phyloP scores from a whole-genome alignment of 1,140 invertebrate genomes.

The Vollenhovia emeryi region DNA sequence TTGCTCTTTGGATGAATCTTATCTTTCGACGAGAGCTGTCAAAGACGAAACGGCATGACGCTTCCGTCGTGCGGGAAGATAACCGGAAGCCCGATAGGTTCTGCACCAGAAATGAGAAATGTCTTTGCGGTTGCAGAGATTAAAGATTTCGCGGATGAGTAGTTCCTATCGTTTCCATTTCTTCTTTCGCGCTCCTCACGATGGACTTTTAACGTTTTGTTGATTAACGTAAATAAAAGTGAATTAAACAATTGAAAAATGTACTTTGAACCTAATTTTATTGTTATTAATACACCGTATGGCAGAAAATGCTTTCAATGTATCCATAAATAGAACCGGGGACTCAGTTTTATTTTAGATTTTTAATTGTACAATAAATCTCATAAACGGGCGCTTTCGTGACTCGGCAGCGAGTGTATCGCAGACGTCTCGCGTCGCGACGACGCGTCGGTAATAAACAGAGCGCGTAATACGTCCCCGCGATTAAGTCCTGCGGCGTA shows the following conservation, averaged over 20 bases:
- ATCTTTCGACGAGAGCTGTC: constrained; percentile 82
- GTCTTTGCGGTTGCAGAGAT: constrained; percentile 78
- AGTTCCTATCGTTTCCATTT: constrained; percentile 51
- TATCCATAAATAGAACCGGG: neutral
- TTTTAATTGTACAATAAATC: neutral
- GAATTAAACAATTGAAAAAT: neutral
- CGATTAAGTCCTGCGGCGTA: constrained; percentile 77
- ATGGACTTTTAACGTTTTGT: constrained; percentile 5
- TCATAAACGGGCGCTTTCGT: neutral
- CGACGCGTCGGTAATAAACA: constrained; percentile 76
- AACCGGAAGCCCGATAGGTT: constrained; percentile 82
- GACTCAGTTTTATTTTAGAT: neutral
- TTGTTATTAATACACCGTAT: neutral
- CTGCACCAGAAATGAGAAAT: constrained; percentile 84
- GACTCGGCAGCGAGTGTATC: neutral
- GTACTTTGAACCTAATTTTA: neutral
- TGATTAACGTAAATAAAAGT: neutral
- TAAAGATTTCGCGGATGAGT: constrained; percentile 75
- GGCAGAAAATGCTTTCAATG: neutral
- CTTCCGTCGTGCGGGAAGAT: constrained; percentile 82
- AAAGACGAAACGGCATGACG: constrained; percentile 80
- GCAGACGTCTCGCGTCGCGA: neutral
- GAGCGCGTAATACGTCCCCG: constrained; percentile 74
- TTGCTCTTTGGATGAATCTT: constrained; percentile 78
- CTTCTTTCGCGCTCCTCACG: constrained; percentile 21